Conservation (phyloP, 1,140 invertebrate genomes). For the Pseudomyrmex gracilis region DNA sequence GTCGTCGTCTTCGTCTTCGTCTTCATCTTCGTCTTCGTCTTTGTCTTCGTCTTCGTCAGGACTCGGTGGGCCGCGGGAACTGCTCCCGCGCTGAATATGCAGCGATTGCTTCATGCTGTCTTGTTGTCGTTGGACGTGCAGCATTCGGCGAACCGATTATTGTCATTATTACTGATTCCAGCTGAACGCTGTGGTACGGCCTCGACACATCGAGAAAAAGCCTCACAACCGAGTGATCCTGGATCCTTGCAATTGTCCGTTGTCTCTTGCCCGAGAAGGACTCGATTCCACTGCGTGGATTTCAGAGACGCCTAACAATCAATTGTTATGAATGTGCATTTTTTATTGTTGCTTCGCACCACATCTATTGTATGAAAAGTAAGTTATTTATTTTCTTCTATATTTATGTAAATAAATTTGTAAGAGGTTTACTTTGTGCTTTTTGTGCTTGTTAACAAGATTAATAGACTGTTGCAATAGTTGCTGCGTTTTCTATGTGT, state of each 20-base stretch:
- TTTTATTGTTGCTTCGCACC: constrained; percentile 37
- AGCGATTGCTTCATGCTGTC: background rate
- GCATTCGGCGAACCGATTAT: background rate
- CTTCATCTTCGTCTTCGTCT: background rate
- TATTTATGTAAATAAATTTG: background rate
- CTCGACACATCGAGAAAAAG: constrained; percentile 36
- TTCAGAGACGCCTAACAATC: background rate
- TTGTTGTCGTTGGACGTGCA: background rate
- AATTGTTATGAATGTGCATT: background rate
- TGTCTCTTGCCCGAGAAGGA: background rate
- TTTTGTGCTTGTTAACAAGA: background rate
- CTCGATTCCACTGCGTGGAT: background rate
- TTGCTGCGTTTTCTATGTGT: no score
- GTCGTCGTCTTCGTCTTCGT: background rate
- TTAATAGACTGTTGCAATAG: no score
- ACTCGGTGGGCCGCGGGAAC: background rate
- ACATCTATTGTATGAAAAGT: constrained; percentile 50
- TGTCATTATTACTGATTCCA: constrained; percentile 7
- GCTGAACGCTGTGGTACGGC: constrained; percentile 5
- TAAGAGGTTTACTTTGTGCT: no score
- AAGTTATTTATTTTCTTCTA: constrained; percentile 16
- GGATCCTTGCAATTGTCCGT: constrained; percentile 10
- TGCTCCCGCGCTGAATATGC: constrained; percentile 5
- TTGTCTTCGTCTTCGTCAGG: background rate
- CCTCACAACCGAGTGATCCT: constrained; percentile 24